Percentiles rank a stretch among this genome's conserved stretches.
These are phyloP conservation scores for Seriola aureovittata DNA, from an alignment of 2,113 vertebrate genomes.

Conservation along the genomic window DNA sequence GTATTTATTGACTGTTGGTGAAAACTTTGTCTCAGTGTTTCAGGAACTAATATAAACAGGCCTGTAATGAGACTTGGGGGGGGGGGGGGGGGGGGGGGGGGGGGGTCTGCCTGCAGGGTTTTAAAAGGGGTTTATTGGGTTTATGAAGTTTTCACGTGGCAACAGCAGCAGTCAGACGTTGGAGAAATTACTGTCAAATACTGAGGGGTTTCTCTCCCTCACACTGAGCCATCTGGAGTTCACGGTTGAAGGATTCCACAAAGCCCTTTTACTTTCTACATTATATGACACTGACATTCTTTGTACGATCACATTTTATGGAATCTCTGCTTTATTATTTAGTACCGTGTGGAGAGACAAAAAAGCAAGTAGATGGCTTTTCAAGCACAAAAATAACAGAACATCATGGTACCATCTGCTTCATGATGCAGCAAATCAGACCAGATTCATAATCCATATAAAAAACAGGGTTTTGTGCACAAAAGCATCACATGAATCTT, in stretches of 20 bases:
- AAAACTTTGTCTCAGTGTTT: not conserved
- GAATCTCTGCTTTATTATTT: slow-evolving; percentile 50
- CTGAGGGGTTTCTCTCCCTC: not conserved
- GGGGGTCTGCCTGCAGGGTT: not conserved
- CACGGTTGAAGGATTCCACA: slow-evolving; percentile 29
- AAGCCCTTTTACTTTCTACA: slow-evolving; percentile 30
- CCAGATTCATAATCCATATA: not conserved
- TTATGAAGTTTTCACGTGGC: slow-evolving; percentile 15
- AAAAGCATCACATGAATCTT: slow-evolving; percentile 14
- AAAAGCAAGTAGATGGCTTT: not conserved
- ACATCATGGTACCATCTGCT: slow-evolving; percentile 5
- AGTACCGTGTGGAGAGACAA: not conserved
- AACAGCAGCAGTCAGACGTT: not conserved
- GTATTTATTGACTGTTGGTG: not conserved
- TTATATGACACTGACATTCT: slow-evolving; percentile 36
- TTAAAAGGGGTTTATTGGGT: not conserved
- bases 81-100: too few relatives aligned
- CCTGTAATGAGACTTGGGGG: not conserved
- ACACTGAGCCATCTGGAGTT: slow-evolving; percentile 32
- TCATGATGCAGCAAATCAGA: slow-evolving; percentile 19
- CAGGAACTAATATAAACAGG: slow-evolving; percentile 2
- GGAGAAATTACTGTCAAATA: not conserved
- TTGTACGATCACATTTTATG: slow-evolving; percentile 21
- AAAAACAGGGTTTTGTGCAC: not conserved
- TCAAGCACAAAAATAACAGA: slow-evolving; percentile 8